These are phyloP conservation scores for Phania funesta DNA, from an alignment of 2,888 invertebrate genomes.

Conservation along the genomic window DNA sequence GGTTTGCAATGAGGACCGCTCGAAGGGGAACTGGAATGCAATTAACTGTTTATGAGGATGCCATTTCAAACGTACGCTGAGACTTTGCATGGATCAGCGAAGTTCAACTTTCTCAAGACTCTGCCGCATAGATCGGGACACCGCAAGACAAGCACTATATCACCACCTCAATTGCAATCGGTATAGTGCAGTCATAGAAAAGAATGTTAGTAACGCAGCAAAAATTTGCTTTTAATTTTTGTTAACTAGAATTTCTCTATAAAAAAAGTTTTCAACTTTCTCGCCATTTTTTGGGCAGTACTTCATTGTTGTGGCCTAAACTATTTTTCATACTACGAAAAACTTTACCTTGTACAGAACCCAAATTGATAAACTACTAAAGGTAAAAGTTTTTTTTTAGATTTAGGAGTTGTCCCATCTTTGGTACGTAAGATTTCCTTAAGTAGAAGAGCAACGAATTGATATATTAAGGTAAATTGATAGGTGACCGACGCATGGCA, in stretches of 20 bases:
- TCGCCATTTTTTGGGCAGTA: neutral
- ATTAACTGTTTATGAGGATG: too few relatives aligned
- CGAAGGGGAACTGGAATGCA: too few relatives aligned
- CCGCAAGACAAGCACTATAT: too few relatives aligned
- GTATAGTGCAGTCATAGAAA: too few relatives aligned
- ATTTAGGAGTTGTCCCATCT: neutral
- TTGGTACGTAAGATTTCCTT: neutral
- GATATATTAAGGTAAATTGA: too few relatives aligned
- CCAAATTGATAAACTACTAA: conserved; percentile 45
- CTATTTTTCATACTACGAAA: conserved; percentile 29
- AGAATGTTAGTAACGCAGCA: neutral
- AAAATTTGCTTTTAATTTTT: neutral
- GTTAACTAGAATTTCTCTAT: neutral
- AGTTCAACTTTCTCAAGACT: too few relatives aligned
- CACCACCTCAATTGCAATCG: too few relatives aligned
- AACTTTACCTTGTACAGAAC: conserved; percentile 21
- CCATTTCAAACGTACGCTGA: too few relatives aligned
- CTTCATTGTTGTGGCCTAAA: conserved; percentile 22
- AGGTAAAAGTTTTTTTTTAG: conserved; percentile 6
- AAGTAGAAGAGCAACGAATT: neutral
- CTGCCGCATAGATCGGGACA: too few relatives aligned
- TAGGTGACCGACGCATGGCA: too few relatives aligned
- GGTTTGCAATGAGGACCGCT: too few relatives aligned
- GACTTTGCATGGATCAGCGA: too few relatives aligned
- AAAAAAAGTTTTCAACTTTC: conserved; percentile 8